Percentiles rank a stretch among this genome's conserved stretches.
Conservation (phyloP, 2,113 vertebrate genomes). For the Cairina moschata region DNA sequence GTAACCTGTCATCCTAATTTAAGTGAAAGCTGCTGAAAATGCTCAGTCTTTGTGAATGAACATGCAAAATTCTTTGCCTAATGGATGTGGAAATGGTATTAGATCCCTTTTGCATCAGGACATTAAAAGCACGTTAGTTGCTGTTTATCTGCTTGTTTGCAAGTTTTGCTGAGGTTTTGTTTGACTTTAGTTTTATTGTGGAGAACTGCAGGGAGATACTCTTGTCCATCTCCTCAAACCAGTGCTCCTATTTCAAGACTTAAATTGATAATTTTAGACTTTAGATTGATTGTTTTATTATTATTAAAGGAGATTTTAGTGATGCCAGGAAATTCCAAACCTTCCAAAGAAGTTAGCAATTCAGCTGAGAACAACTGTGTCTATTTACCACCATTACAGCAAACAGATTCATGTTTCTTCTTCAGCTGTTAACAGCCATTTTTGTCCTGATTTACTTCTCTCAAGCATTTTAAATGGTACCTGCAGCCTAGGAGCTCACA, state of each 20-base stretch:
- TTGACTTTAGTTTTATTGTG: fast-evolving
- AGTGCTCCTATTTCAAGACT: fast-evolving
- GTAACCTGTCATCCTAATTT: constrained; percentile 79
- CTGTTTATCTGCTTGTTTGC: neutral
- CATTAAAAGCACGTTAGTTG: neutral
- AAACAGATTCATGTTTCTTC: neutral
- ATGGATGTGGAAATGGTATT: constrained; percentile 62
- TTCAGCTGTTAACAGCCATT: neutral
- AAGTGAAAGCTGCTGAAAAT: constrained; percentile 74
- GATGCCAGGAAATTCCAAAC: neutral
- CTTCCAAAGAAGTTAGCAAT: neutral
- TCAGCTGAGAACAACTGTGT: neutral
- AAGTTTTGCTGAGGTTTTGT: neutral
- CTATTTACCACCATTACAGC: neutral
- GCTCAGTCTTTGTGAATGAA: constrained; percentile 71
- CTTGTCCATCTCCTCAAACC: neutral
- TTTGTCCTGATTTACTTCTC: neutral
- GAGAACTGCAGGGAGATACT: neutral
- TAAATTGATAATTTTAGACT: neutral
- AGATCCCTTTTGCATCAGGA: constrained; percentile 30
- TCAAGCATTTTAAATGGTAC: neutral
- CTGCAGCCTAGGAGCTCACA: fast-evolving
- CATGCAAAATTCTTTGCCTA: constrained; percentile 60
- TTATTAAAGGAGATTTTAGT: neutral
- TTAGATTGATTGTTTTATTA: neutral